Evolutionary conservation across 2,797 vertebrate species (phyloP).

Genomic region (Fistularia tabacaria): DNA sequence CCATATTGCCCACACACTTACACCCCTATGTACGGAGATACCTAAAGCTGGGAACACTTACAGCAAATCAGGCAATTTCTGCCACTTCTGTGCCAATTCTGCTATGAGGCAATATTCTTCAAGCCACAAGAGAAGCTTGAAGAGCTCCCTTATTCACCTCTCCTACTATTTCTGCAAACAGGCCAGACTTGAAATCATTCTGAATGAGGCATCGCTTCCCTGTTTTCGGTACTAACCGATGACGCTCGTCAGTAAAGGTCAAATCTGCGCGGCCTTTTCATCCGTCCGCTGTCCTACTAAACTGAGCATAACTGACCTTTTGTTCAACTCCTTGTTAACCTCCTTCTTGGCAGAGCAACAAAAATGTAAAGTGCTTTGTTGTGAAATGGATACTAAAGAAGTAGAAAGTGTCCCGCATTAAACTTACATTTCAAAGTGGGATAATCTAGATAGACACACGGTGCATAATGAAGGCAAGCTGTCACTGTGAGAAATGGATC

Average conservation of each 20-base stretch:
- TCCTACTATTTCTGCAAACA: constrained; percentile 13
- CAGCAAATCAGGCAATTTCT: constrained; percentile 2
- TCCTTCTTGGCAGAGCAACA: not conserved
- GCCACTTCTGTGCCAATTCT: too few relatives aligned
- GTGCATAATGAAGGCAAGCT: not conserved
- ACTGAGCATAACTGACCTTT: constrained; percentile 60
- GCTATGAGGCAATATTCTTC: not conserved
- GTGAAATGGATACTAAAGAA: too few relatives aligned
- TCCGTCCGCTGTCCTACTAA: constrained; percentile 35
- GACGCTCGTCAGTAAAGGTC: constrained; percentile 53
- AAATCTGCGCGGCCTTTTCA: constrained; percentile 57
- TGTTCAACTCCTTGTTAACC: constrained; percentile 39
- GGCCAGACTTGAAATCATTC: constrained; percentile 4
- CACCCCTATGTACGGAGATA: not conserved
- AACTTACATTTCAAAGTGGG: not conserved
- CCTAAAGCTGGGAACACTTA: constrained; percentile 12
- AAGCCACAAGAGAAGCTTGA: not conserved
- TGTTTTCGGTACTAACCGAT: constrained; percentile 1
- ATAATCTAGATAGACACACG: not conserved
- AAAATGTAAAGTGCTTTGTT: too few relatives aligned
- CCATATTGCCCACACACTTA: constrained; percentile 4
- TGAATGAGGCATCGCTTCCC: constrained; percentile 15
- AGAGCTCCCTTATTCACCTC: too few relatives aligned
- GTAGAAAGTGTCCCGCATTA: not conserved
- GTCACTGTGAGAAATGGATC: too few relatives aligned